phyloP scores from a whole-genome alignment of 2,113 vertebrate genomes.

The Sinocyclocheilus anophthalmus region DNA sequence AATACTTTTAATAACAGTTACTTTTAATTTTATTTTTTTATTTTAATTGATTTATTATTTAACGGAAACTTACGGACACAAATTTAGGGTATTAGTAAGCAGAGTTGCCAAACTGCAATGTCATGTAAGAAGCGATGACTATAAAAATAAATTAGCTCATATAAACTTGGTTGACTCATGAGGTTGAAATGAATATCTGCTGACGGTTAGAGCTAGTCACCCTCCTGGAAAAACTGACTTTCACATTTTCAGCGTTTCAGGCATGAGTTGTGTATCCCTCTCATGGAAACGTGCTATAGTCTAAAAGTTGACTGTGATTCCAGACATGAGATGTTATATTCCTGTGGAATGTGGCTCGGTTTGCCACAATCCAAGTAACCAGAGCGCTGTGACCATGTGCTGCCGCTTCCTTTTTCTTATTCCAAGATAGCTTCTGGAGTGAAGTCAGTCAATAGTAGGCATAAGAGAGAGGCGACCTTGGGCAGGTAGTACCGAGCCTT shows the following conservation, averaged over 20 bases:
- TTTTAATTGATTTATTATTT: neutral
- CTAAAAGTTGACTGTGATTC: too few relatives aligned
- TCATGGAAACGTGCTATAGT: too few relatives aligned
- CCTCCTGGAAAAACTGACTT: neutral
- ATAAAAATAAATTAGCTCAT: neutral
- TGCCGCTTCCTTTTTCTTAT: neutral
- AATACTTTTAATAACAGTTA: neutral
- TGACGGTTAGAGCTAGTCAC: too few relatives aligned
- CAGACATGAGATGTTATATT: too few relatives aligned
- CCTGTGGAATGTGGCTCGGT: neutral
- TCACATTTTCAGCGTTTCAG: neutral
- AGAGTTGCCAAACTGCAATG: neutral
- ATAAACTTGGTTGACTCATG: neutral
- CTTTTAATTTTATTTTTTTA: too few relatives aligned
- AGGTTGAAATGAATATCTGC: neutral
- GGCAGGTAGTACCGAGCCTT: too few relatives aligned
- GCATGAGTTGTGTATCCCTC: too few relatives aligned
- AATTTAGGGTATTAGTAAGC: neutral
- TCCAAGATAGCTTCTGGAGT: neutral
- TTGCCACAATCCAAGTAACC: too few relatives aligned
- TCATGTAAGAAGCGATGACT: neutral
- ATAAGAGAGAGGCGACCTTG: too few relatives aligned
- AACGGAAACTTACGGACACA: too few relatives aligned
- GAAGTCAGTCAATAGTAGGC: constrained; percentile 21
- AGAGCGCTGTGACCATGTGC: constrained; percentile 24